Evolutionary conservation across 2,797 vertebrate genomes (phyloP).

Genomic region (Enteromius fasciolatus): DNA sequence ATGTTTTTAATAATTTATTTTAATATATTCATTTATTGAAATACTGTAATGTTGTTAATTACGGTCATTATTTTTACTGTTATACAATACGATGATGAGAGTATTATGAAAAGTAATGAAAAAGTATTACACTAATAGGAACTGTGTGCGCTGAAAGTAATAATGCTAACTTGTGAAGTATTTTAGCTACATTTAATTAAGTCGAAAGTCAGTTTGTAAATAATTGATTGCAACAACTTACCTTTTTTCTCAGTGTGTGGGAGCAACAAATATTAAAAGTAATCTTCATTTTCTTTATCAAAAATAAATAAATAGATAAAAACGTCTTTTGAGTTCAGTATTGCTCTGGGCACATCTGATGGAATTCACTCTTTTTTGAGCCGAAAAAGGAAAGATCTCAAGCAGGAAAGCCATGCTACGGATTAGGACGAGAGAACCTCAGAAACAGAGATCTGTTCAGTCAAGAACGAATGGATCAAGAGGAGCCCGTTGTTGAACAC

Average conservation of each 20-base stretch:
- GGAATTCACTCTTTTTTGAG: not conserved
- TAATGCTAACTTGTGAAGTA: no score
- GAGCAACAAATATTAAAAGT: not conserved
- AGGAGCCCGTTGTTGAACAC: slow-evolving; percentile 66
- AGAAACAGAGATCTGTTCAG: not conserved
- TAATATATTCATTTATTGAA: no score
- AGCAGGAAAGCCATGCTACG: not conserved
- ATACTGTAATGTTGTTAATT: no score
- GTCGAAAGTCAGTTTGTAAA: no score
- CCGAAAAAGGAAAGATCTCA: not conserved
- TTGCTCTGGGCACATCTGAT: not conserved
- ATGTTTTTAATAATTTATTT: not conserved
- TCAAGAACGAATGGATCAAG: slow-evolving; percentile 75
- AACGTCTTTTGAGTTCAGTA: not conserved
- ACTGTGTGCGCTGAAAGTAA: not conserved
- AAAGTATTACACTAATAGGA: not conserved
- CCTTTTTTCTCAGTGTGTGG: not conserved
- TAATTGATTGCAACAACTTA: no score
- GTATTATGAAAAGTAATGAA: not conserved
- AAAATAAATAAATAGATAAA: not conserved
- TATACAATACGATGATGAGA: not conserved
- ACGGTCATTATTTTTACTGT: not conserved
- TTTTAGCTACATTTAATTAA: no score
- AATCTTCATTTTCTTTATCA: not conserved
- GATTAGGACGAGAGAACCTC: not conserved